phyloP scores from a whole-genome alignment of 1,140 invertebrate genomes.

The Brachionus paranguensis region DNA sequence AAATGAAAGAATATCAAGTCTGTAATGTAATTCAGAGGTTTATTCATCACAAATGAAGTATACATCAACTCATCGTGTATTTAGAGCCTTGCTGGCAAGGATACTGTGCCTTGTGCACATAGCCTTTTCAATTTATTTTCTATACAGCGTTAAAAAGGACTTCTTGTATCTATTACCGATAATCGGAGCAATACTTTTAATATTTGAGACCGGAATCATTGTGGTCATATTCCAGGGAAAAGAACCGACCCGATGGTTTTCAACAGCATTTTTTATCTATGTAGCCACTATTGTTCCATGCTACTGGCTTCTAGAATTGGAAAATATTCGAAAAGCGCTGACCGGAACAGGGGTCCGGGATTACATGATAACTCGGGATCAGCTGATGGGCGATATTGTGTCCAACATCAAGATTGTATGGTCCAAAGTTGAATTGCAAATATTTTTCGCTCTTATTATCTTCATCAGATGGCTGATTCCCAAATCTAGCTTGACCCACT shows the following conservation, averaged over 20 bases:
- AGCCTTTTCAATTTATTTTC: constrained; percentile 1
- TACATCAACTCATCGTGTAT: constrained; percentile 12
- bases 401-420: constrained; percentile 11
- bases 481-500: background rate
- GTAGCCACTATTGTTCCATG: constrained; percentile 19
- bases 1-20: background rate
- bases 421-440: constrained; percentile 37
- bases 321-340: constrained; percentile 6
- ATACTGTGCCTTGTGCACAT: constrained; percentile 18
- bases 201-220: background rate
- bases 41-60: background rate
- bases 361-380: constrained; percentile 5
- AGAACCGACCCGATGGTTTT: constrained; percentile 33
- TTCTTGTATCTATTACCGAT: constrained; percentile 27
- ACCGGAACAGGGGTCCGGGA: background rate
- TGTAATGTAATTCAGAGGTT: background rate
- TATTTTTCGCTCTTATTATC: constrained; percentile 31
- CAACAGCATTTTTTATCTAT: constrained; percentile 30
- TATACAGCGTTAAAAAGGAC: constrained; percentile 5
- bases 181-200: background rate
- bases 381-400: constrained; percentile 29
- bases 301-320: constrained; percentile 31
- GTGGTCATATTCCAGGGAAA: constrained; percentile 10
- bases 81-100: constrained; percentile 1
- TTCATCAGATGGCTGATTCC: constrained; percentile 38